A percentile compares a stretch with the other conserved stretches of the same genome.
These are phyloP conservation scores for Ictalurus punctatus DNA, from an alignment of 2,113 vertebrate species.

Conservation along the genomic window DNA sequence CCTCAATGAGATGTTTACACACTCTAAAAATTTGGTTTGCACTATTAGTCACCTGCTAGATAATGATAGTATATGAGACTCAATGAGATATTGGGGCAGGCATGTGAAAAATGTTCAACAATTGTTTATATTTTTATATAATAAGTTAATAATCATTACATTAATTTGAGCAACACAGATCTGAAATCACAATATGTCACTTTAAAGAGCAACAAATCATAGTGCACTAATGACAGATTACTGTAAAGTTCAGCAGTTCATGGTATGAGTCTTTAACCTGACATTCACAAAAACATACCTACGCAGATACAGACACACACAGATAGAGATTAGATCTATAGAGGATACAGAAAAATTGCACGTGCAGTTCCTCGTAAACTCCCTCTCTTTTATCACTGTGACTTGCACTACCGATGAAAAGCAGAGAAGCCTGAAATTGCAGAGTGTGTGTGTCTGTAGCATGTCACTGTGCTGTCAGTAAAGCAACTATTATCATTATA, in stretches of 20 bases:
- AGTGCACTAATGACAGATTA: background rate
- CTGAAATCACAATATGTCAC: background rate
- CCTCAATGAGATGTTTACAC: background rate
- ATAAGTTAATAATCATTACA: background rate
- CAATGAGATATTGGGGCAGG: background rate
- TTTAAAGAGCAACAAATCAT: background rate
- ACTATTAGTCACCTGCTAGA: background rate
- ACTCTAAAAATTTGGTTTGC: background rate
- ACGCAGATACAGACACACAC: background rate
- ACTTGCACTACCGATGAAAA: slow-evolving; percentile 41
- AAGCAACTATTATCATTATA: slow-evolving; percentile 45
- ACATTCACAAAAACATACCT: background rate
- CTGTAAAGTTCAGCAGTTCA: slow-evolving; percentile 30
- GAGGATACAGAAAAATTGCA: slow-evolving; percentile 36
- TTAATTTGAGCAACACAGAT: background rate
- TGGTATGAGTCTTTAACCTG: background rate
- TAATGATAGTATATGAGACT: background rate
- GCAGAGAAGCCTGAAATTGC: slow-evolving; percentile 46
- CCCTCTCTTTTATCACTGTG: slow-evolving; percentile 40
- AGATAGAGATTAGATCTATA: slow-evolving; percentile 43
- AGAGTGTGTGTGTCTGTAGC: slow-evolving; percentile 45
- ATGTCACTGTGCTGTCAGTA: slow-evolving; percentile 43
- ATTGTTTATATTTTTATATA: background rate
- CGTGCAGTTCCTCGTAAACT: slow-evolving; percentile 23
- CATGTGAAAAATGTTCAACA: background rate